phyloP scores from a whole-genome alignment of 1,140 invertebrate genomes.

The Euborellia annulipes region DNA sequence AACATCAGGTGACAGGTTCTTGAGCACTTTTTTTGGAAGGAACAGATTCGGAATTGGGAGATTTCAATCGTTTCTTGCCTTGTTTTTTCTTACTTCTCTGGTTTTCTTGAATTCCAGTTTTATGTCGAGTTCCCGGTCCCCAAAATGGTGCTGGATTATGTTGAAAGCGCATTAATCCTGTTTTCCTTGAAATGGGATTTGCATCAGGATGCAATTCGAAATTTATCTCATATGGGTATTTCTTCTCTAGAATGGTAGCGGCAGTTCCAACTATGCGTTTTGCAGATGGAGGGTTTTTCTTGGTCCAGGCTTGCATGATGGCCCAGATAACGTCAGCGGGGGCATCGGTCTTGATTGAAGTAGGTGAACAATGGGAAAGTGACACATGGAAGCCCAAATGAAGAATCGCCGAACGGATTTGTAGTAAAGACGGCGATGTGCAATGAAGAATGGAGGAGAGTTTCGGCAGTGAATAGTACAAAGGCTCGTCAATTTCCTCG shows the following conservation, averaged over 20 bases:
- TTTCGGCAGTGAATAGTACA: too few species aligned
- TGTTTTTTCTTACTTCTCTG: too few species aligned
- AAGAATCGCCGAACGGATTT: conserved; percentile 65
- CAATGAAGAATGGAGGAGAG: too few species aligned
- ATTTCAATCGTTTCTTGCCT: too few species aligned
- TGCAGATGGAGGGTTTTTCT: conserved; percentile 40
- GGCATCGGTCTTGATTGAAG: conserved; percentile 88
- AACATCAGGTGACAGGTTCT: too few species aligned
- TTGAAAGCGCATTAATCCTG: conserved; percentile 65
- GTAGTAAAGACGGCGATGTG: not conserved
- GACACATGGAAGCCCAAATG: conserved; percentile 89
- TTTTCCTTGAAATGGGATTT: conserved; percentile 61
- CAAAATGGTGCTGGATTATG: conserved; percentile 70
- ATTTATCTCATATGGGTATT: conserved; percentile 39
- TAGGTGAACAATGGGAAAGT: conserved; percentile 72
- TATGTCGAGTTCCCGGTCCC: conserved; percentile 70
- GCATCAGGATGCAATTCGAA: conserved; percentile 49
- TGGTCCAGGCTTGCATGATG: conserved; percentile 71
- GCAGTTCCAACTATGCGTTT: conserved; percentile 35
- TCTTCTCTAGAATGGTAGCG: conserved; percentile 36
- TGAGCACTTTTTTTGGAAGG: too few species aligned
- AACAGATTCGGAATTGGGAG: too few species aligned
- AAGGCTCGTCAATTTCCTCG: too few species aligned
- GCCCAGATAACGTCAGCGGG: conserved; percentile 81
- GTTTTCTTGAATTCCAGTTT: conserved; percentile 20